phyloP scores from a whole-genome alignment of 2,113 vertebrate genomes.

The Pseudopipra pipra region DNA sequence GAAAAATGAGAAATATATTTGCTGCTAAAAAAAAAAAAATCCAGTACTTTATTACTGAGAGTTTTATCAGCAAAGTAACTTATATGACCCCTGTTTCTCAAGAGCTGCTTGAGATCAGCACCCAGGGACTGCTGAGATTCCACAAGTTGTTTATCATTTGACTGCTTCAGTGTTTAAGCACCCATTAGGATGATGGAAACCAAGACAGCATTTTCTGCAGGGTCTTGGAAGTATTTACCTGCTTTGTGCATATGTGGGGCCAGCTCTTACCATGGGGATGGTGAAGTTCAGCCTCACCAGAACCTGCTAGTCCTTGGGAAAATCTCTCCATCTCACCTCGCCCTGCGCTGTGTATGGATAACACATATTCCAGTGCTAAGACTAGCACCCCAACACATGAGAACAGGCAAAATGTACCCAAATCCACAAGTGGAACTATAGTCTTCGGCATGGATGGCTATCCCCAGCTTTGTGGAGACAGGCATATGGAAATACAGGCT shows the following conservation, averaged over 20 bases:
- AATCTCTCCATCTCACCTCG: background rate
- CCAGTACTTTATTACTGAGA: background rate
- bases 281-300: background rate
- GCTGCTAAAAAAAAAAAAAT: background rate
- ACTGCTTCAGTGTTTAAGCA: background rate
- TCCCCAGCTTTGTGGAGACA: background rate
- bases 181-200: background rate
- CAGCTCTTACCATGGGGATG: background rate
- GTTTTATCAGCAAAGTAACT: background rate
- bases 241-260: background rate
- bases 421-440: background rate
- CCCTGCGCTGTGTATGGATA: background rate
- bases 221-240: background rate
- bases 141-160: background rate
- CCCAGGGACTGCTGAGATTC: background rate
- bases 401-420: background rate
- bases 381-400: background rate
- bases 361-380: background rate
- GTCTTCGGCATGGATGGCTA: rapidly evolving
- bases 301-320: background rate
- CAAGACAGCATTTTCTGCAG: background rate
- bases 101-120: background rate
- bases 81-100: background rate
- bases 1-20: background rate
- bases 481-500: background rate